Evolutionary conservation across 2,888 invertebrate species (phyloP).

Genomic region (Mesochorus sp.): DNA sequence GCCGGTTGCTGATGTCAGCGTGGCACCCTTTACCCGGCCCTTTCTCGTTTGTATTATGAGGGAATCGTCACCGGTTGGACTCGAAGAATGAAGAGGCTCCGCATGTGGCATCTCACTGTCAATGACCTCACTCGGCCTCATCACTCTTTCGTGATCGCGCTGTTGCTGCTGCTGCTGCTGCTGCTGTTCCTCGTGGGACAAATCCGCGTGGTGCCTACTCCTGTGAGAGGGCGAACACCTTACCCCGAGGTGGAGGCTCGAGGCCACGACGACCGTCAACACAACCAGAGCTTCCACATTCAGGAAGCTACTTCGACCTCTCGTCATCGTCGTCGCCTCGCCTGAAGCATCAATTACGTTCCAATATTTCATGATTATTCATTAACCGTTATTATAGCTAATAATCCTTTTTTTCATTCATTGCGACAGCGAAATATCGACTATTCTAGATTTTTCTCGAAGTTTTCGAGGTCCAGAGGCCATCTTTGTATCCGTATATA

Average conservation of each 20-base stretch:
- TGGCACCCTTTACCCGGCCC: conserved; percentile 89
- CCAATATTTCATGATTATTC: no score
- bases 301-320: conserved; percentile 72
- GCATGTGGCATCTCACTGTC: conserved; percentile 80
- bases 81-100: conserved; percentile 80
- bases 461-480: no score
- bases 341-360: conserved; percentile 63
- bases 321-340: conserved; percentile 75
- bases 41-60: conserved; percentile 90
- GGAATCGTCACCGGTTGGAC: conserved; percentile 85
- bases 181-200: conserved; percentile 75
- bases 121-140: conserved; percentile 75
- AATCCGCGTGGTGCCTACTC: conserved; percentile 78
- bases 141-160: conserved; percentile 53
- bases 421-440: no score
- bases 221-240: conserved; percentile 78
- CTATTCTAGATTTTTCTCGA: no score
- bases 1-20: conserved; percentile 89
- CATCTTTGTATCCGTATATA: no score
- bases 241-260: conserved; percentile 71
- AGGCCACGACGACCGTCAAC: conserved; percentile 69
- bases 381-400: no score
- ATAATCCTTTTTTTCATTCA: no score
- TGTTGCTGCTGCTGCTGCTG: conserved; percentile 73
- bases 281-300: conserved; percentile 73